Evolutionary conservation across 2,888 invertebrate genomes (phyloP), one percentile per base, ranked within the genome.

Genomic region (Rhaphigaster nebulosa): DNA sequence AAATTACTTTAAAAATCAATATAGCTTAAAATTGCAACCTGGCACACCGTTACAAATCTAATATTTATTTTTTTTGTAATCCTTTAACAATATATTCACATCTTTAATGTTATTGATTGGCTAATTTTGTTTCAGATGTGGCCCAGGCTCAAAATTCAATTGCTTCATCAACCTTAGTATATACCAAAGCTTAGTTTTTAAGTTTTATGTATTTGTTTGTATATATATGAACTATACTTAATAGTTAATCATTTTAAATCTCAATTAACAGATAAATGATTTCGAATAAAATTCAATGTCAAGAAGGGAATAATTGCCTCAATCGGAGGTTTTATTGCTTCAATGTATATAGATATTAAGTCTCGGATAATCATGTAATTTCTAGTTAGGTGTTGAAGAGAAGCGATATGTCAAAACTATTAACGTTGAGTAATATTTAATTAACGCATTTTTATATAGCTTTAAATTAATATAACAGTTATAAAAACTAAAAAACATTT

Each of bases 181-280:
- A 90, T 90, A 90, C 90, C 90, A 90, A 90, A 90, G 90, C 87
- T 90, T 90, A 90, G 90, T 52, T 90, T 84, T 87, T 76, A 90
- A 80, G 70, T 80, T 56, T 54, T 90, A 90, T 87, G 90, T 41
- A 90, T 87, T 90, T 90, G 70, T 89, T n/a, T 84, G 70, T 76
- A 50, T 89, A 89, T 89, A 89, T 76, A 76, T 89, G 50, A 89
- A 89, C 29, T 89, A 89, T 89, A 89, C 65, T 65, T 89, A 76
- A 89, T 41, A 88, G 65, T 88, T 88, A n/a, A 60, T 76, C 41
- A 76, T 89, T 89, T 89, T 89, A 65, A 89, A 89, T 88, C 65
- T 89, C 70, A 70, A 89, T 89, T 89, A 76, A 89, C 65, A 34
- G 50, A 87, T 52, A 54, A 34, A 56, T 23, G 29, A 38, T 52